A percentile compares a stretch with the other conserved stretches of the same genome.
Conservation (phyloP, 2,888 invertebrate genomes). For the Catocala fraxini region DNA sequence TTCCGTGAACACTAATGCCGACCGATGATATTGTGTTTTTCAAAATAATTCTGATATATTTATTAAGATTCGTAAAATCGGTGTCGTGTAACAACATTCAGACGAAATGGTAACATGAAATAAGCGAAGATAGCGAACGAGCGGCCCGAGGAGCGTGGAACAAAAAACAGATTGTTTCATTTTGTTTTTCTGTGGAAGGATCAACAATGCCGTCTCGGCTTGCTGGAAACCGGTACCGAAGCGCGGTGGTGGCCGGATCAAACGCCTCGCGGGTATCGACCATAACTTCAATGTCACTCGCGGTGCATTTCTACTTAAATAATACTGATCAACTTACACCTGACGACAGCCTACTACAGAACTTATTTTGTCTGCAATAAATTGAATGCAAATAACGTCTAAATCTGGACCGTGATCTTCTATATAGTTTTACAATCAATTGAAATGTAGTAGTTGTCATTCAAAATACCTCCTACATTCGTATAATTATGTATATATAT, state of each 20-base stretch:
- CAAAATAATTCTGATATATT: constrained; percentile 31
- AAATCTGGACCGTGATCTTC: no score
- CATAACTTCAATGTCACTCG: constrained; percentile 70
- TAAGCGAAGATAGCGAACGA: constrained; percentile 60
- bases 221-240: constrained; percentile 80
- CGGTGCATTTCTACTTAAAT: constrained; percentile 47
- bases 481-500: no score
- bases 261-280: constrained; percentile 72
- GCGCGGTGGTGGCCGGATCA: constrained; percentile 69
- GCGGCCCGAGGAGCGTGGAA: constrained; percentile 53
- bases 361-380: not conserved
- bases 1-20: constrained; percentile 64
- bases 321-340: constrained; percentile 25
- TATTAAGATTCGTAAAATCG: constrained; percentile 11
- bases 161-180: constrained; percentile 78
- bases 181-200: constrained; percentile 81
- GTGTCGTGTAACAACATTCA: constrained; percentile 21
- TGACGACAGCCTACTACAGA: not conserved
- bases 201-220: constrained; percentile 79
- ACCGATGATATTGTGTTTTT: constrained; percentile 43
- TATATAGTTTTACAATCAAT: no score
- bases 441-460: no score
- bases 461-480: not conserved
- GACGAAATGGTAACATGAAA: constrained; percentile 50
- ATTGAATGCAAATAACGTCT: no score